Percentiles rank a stretch among this genome's conserved stretches.
These are phyloP conservation scores for Phodopus roborovskii DNA, from an alignment of 2,113 vertebrate species.

Conservation along the genomic window DNA sequence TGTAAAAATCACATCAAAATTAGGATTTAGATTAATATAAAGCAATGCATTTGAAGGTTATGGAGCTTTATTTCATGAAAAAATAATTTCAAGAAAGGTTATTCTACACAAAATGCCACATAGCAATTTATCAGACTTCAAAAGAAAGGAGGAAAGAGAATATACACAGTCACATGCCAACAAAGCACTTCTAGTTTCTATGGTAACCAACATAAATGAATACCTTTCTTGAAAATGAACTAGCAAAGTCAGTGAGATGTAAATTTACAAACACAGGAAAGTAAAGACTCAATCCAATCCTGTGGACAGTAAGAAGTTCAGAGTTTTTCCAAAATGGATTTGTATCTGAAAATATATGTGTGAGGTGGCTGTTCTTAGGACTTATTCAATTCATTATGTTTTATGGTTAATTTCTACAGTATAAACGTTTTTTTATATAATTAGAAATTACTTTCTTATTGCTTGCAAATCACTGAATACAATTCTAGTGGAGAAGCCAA, in stretches of 20 bases:
- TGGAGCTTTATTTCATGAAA: slow-evolving; percentile 35
- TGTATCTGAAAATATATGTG: not conserved
- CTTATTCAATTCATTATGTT: not conserved
- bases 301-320: slow-evolving; percentile 47
- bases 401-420: not conserved
- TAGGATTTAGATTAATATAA: slow-evolving; percentile 12
- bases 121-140: slow-evolving; percentile 71
- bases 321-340: not conserved
- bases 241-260: slow-evolving; percentile 73
- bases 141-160: slow-evolving; percentile 59
- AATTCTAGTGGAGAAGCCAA: not conserved
- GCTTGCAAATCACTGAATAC: not conserved
- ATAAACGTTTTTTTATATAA: slow-evolving; percentile 56
- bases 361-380: not conserved
- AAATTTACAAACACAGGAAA: slow-evolving; percentile 75
- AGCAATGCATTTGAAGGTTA: slow-evolving; percentile 34
- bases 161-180: slow-evolving; percentile 41
- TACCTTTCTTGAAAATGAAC: slow-evolving; percentile 74
- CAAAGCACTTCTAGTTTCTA: slow-evolving; percentile 79
- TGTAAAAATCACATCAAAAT: slow-evolving; percentile 38
- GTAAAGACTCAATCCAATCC: slow-evolving; percentile 25
- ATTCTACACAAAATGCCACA: slow-evolving; percentile 59
- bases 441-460: slow-evolving; percentile 14
- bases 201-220: slow-evolving; percentile 81
- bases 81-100: slow-evolving; percentile 41